A percentile compares a stretch with the other conserved stretches of the same genome.
phyloP scores from a whole-genome alignment of 2,797 vertebrate genomes.

The Macropus fuliginosus region DNA sequence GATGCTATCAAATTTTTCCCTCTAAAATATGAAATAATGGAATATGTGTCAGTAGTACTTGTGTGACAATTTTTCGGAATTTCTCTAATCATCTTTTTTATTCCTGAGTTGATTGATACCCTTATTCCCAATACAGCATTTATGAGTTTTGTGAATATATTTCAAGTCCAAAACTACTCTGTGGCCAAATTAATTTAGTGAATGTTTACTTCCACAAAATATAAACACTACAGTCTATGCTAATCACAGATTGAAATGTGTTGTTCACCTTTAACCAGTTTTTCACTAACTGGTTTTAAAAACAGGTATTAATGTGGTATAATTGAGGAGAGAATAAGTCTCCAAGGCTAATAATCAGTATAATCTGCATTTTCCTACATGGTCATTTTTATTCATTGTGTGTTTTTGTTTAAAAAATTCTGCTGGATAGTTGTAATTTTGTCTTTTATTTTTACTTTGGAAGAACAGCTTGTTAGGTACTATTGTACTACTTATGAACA shows the following conservation, averaged over 20 bases:
- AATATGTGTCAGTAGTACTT: not conserved
- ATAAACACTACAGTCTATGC: conserved; percentile 32
- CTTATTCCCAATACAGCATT: not conserved
- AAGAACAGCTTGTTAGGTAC: not conserved
- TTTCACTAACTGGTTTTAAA: conserved; percentile 52
- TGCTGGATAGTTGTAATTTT: not conserved
- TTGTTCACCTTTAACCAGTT: conserved; percentile 45
- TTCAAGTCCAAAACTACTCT: not conserved
- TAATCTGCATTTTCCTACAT: conserved; percentile 38
- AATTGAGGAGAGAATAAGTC: conserved; percentile 44
- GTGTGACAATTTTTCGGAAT: not conserved
- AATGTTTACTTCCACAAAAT: not conserved
- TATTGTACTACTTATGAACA: conserved; percentile 17
- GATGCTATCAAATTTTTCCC: not conserved
- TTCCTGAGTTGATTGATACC: not conserved
- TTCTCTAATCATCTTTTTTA: not conserved
- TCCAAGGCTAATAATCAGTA: conserved; percentile 37
- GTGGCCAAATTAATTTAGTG: not conserved
- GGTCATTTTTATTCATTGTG: not conserved
- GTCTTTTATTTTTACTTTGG: not conserved
- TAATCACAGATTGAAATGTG: conserved; percentile 12
- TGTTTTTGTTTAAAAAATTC: not conserved
- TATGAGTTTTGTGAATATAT: not conserved
- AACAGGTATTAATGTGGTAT: conserved; percentile 31
- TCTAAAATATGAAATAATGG: not conserved